These are phyloP conservation scores for Cremastinae sp. DNA, from an alignment of 2,888 invertebrate species.

Conservation along the genomic window DNA sequence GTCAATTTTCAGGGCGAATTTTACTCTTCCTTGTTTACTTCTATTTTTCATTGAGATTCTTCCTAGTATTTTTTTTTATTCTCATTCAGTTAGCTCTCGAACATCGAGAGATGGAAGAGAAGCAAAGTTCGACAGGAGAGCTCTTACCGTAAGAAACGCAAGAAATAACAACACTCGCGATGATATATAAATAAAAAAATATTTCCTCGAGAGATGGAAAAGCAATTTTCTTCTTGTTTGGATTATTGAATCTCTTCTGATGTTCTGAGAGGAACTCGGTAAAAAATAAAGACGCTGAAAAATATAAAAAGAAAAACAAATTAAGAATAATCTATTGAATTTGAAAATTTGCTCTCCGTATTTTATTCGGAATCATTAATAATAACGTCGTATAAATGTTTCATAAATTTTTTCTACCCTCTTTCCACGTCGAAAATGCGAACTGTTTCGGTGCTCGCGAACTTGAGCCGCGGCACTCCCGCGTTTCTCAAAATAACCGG, in stretches of 20 bases:
- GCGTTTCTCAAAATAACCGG: constrained; percentile 57
- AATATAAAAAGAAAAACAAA: no score
- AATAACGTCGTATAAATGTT: background rate
- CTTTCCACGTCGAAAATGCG: background rate
- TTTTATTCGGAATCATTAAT: no score
- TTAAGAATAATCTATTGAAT: no score
- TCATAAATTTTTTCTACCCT: background rate
- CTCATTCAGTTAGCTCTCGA: constrained; percentile 2
- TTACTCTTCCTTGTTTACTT: no score
- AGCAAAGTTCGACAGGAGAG: constrained; percentile 19
- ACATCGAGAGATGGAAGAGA: constrained; percentile 28
- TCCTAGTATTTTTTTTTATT: background rate
- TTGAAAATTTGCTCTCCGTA: no score
- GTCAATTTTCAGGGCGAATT: no score
- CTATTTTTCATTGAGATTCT: no score
- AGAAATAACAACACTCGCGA: constrained; percentile 37
- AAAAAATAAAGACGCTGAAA: background rate
- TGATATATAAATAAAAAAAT: constrained; percentile 36
- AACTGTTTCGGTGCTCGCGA: background rate
- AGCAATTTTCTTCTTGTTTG: constrained; percentile 48
- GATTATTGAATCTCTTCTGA: constrained; percentile 20
- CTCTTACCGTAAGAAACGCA: constrained; percentile 32
- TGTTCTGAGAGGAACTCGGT: constrained; percentile 1
- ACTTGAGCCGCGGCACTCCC: constrained; percentile 8
- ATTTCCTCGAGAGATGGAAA: constrained; percentile 45